Evolutionary conservation across 2,113 vertebrate species (phyloP), one percentile per base, ranked within the genome.

Genomic region (Colossoma macropomum): DNA sequence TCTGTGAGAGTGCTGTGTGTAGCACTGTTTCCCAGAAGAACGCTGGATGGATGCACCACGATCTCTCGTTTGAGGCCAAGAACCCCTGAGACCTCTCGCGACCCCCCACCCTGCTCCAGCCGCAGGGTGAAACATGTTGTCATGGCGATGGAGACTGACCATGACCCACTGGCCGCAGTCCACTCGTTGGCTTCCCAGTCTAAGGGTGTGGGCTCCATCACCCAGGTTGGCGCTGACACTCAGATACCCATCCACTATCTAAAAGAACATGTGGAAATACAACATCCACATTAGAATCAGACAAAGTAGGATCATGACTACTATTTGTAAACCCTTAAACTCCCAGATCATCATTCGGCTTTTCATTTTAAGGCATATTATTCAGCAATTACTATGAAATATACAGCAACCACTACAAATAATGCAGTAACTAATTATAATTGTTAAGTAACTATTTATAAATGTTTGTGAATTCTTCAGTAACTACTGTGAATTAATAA

Each of bases 161-260:
- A 93, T 88, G 27, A 95, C 86, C 96, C 97, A 97, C 81, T 96
- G 96, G 15, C 97, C 97, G 0, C 94, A 85, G 89, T 97, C 96
- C 65, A 97, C 90, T 4, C 88, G 92, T 30, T 94, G 90, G 1
- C 91, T 90, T 0, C 79, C 87, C 82, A 97, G 88, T 16, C 75
- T 91, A 76, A 97, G 88, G 15, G 89, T 78, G 79, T 94, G 90
- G 48, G 85, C 88, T 5, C 93, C 90, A 12, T 95, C 95, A 0
- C 94, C 96, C 27, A 96, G 88, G 89, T 96, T 91, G 80, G 94
- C 91, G 0, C 93, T 92, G 30, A 96, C 92, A 0, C 92, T 89
- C 79, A 97, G 93, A 83, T 91, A 92, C 52, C 96, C 96, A 3
- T 94, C 94, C 6, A 30, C 25, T 52, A 97, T 89, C 96, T 97